A percentile compares a stretch with the other conserved stretches of the same genome.
These are phyloP conservation scores for Scarus forsteni DNA, from an alignment of 2,797 vertebrate genomes.

Conservation along the genomic window DNA sequence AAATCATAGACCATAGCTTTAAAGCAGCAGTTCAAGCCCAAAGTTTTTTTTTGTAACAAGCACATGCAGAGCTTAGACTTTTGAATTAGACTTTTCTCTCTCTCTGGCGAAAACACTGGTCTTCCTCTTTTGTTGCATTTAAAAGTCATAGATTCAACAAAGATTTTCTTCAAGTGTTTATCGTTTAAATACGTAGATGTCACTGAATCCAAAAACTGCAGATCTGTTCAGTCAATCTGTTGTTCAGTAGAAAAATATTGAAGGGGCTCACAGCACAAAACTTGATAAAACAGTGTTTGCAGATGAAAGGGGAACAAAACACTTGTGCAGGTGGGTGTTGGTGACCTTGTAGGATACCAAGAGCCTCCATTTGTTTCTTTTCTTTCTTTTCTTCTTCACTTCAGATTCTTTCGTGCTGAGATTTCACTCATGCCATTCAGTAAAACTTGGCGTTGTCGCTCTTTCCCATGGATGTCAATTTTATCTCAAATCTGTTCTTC, in stretches of 20 bases:
- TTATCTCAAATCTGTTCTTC: neutral
- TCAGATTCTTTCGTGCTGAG: neutral
- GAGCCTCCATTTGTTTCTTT: neutral
- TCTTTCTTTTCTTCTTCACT: neutral
- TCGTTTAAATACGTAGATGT: too few species aligned
- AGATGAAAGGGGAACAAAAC: neutral
- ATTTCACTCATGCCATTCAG: slow-evolving; percentile 1
- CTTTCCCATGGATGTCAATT: neutral
- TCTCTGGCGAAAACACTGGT: too few species aligned
- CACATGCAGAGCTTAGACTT: too few species aligned
- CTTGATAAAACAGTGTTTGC: neutral
- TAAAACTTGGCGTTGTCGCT: neutral
- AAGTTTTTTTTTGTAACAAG: too few species aligned
- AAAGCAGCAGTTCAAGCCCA: too few species aligned
- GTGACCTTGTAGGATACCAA: slow-evolving; percentile 1
- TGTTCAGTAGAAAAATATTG: neutral
- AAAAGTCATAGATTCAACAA: too few species aligned
- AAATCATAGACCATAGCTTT: too few species aligned
- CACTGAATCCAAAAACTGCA: neutral
- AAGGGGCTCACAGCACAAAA: neutral
- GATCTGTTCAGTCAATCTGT: neutral
- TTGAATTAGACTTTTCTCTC: too few species aligned
- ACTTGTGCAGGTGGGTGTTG: neutral
- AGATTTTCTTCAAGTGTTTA: too few species aligned
- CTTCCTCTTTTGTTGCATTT: too few species aligned